Conservation (phyloP, 2,113 vertebrate species). For the Protomyctophum bolini region DNA sequence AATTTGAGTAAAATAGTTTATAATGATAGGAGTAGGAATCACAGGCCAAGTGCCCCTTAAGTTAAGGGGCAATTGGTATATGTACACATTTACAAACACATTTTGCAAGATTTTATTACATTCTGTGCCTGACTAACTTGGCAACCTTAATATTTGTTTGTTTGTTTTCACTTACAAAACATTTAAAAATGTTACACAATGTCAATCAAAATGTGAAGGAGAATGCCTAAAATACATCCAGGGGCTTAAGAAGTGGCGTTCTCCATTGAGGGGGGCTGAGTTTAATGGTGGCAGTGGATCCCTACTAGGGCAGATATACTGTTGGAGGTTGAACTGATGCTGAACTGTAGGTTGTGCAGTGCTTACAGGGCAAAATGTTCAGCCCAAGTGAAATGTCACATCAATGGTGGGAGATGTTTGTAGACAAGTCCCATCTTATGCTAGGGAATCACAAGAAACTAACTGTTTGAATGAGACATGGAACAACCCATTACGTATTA, state of each 20-base stretch:
- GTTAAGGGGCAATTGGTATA: not conserved
- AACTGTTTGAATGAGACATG: conserved; percentile 26
- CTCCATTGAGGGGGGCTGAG: too few relatives aligned
- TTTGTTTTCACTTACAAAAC: too few relatives aligned
- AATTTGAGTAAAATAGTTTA: not conserved
- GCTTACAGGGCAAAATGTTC: too few relatives aligned
- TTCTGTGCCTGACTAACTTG: not conserved
- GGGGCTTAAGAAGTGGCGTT: not conserved
- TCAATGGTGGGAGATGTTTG: not conserved
- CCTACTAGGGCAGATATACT: not conserved
- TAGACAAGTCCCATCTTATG: not conserved
- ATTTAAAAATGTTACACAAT: too few relatives aligned
- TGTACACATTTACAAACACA: not conserved
- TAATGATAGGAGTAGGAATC: conserved; percentile 33
- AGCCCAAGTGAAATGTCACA: too few relatives aligned
- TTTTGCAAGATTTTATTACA: not conserved
- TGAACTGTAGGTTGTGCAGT: not conserved
- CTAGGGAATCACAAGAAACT: conserved; percentile 18
- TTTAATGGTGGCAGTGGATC: not conserved
- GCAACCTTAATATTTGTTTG: too few relatives aligned
- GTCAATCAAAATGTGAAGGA: too few relatives aligned
- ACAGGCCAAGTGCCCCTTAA: conserved; percentile 2
- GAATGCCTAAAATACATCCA: not conserved
- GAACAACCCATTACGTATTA: conserved; percentile 12
- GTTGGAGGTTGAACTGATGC: not conserved